Evolutionary conservation across 2,888 invertebrate genomes (phyloP), one percentile per base, ranked within the genome.

Genomic region (Caenorhabditis angaria): DNA sequence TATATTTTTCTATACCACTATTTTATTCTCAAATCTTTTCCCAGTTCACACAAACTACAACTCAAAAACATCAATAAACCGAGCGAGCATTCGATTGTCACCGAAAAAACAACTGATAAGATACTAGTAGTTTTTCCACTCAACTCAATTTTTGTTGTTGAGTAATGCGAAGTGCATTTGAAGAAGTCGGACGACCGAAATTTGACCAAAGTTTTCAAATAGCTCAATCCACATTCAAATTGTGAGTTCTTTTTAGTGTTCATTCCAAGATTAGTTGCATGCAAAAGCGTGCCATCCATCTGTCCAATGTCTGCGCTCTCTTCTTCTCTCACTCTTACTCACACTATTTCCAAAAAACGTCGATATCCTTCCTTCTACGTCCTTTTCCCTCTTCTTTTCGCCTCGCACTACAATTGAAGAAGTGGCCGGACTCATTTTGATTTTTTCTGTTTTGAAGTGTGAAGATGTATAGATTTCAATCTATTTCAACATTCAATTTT

Each of bases 181-280:
- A 41, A 41, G 41, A 41, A 41, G 18, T 41, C 18, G 41, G 41
- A 18, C 41, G 10, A 41, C 6, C 41, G 5, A 55, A 55, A 28
- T 55, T 55, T 14, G 25, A 25, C 12, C 54, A 27, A 25, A 55
- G 5, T 25, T 55, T 55, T 28, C 27, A 55, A 6, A 18, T 66
- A 20, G 61, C 61, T 24, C 61, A 66, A 28, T 51, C 55, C 18
- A 35, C 61, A 22, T 66, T 66, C 35, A 48, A 66, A 57, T 48
- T 66, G 66, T 66, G 50, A 66, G 66, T 66, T 20, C 10, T 8
- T 8, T 27, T 29, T 1, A 20, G 28, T 10, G 57, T 24, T n/a
- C 27, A 48, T 22, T 35, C 48, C 10, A 4, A 25, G 25, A 27
- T 53, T 24, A 24, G 24, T 27, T 27, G 53, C 32, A 20, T 6